A percentile compares a stretch with the other conserved stretches of the same genome.
These are phyloP conservation scores for Lobophora halterata DNA, from an alignment of 2,888 invertebrate species.

Conservation along the genomic window DNA sequence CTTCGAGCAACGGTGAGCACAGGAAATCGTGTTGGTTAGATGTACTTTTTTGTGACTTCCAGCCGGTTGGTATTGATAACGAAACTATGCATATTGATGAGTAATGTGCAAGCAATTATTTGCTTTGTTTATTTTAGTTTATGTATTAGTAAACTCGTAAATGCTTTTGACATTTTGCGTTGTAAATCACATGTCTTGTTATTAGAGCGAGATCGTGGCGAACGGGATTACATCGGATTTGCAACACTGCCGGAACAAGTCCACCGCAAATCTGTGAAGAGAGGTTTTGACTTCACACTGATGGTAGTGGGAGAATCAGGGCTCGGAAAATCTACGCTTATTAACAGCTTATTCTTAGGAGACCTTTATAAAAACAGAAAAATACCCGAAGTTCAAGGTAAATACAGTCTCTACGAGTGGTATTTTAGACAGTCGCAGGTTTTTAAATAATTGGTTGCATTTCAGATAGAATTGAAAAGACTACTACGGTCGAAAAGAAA, in stretches of 20 bases:
- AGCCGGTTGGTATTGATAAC: slow-evolving; percentile 11
- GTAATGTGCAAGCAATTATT: slow-evolving; percentile 6
- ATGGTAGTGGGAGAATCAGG: slow-evolving; percentile 98
- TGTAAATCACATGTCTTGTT: slow-evolving; percentile 12
- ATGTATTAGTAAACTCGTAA: background rate
- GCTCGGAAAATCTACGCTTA: slow-evolving; percentile 95
- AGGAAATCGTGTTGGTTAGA: slow-evolving; percentile 26
- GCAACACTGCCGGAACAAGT: slow-evolving; percentile 97
- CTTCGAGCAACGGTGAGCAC: slow-evolving; percentile 24
- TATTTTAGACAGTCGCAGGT: background rate
- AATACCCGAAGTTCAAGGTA: slow-evolving; percentile 86
- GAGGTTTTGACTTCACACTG: slow-evolving; percentile 97
- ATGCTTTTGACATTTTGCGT: background rate
- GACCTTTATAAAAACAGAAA: slow-evolving; percentile 94
- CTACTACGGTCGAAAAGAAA: slow-evolving; percentile 86
- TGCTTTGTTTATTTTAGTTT: slow-evolving; percentile 1
- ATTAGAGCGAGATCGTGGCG: slow-evolving; percentile 78
- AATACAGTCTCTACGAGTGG: too few relatives aligned
- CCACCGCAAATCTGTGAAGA: slow-evolving; percentile 96
- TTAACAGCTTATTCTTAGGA: slow-evolving; percentile 96
- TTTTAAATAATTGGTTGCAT: slow-evolving; percentile 26
- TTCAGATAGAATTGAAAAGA: slow-evolving; percentile 84
- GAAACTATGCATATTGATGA: slow-evolving; percentile 13
- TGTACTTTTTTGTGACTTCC: slow-evolving; percentile 20
- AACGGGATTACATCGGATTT: slow-evolving; percentile 94